Percentiles rank a stretch among this genome's conserved stretches.
Conservation (phyloP, 2,888 invertebrate genomes). For the Ptychoptera contaminata region DNA sequence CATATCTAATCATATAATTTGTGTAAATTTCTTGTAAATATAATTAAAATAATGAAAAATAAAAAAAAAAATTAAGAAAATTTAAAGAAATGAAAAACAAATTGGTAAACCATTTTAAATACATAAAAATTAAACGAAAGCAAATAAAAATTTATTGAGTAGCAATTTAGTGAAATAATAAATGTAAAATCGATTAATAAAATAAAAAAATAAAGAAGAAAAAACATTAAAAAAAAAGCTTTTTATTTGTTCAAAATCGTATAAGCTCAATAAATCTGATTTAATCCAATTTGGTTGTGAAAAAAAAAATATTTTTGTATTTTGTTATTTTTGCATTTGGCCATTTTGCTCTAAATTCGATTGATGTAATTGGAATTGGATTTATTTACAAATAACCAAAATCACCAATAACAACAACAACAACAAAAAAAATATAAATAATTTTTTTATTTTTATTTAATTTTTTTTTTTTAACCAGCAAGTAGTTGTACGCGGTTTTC, state of each 20-base stretch:
- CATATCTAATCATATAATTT: conserved; percentile 5
- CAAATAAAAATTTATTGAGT: neutral
- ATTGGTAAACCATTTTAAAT: conserved; percentile 2
- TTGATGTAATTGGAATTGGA: too few relatives aligned
- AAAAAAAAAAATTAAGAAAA: conserved; percentile 2
- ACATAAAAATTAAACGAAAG: conserved; percentile 1
- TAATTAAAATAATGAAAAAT: conserved; percentile 11
- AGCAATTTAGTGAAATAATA: conserved; percentile 1
- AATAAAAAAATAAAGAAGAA: conserved; percentile 2
- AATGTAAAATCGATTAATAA: conserved; percentile 1
- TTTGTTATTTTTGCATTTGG: neutral
- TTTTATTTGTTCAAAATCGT: too few relatives aligned
- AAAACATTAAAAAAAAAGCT: neutral
- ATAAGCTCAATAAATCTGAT: too few relatives aligned
- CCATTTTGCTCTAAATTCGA: too few relatives aligned
- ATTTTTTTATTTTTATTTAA: too few relatives aligned
- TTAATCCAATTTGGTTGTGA: neutral
- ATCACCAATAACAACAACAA: too few relatives aligned
- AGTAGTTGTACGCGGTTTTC: too few relatives aligned
- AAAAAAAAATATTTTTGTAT: neutral
- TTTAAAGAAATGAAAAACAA: conserved; percentile 1
- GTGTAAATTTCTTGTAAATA: conserved; percentile 10
- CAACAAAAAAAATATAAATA: too few relatives aligned
- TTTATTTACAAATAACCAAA: too few relatives aligned
- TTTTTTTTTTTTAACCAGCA: too few relatives aligned